phyloP scores from a whole-genome alignment of 2,888 invertebrate genomes.

The Globia sparganii region DNA sequence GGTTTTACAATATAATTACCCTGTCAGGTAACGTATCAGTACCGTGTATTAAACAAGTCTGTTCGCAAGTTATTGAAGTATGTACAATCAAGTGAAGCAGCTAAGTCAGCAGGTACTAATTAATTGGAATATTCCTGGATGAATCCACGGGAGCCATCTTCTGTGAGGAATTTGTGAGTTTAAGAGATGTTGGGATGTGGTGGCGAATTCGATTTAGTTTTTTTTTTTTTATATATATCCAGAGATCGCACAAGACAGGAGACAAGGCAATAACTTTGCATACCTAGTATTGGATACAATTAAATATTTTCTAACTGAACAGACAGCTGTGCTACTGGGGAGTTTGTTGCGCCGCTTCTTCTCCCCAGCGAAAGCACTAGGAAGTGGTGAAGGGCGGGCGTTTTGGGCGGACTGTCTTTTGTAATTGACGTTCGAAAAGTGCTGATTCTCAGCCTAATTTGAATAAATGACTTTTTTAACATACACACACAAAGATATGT shows the following conservation, averaged over 20 bases:
- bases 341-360: too few species aligned
- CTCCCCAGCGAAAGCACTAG: too few species aligned
- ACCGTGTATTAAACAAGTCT: conserved; percentile 11
- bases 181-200: background rate
- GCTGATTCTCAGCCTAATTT: too few species aligned
- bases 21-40: conserved; percentile 34
- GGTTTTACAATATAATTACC: conserved; percentile 34
- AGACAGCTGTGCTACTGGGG: too few species aligned
- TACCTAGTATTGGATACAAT: too few species aligned
- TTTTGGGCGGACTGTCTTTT: too few species aligned
- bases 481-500: too few species aligned
- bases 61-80: conserved; percentile 29
- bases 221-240: background rate
- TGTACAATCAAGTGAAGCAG: conserved; percentile 47
- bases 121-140: conserved; percentile 61
- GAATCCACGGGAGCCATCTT: conserved; percentile 14
- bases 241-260: background rate
- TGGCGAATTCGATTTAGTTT: background rate
- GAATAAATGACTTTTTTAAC: too few species aligned
- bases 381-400: too few species aligned
- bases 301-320: too few species aligned
- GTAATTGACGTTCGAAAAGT: too few species aligned
- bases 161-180: conserved; percentile 19
- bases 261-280: too few species aligned
- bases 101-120: conserved; percentile 54